phyloP scores from a whole-genome alignment of 2,797 vertebrate genomes.

The Pseudocheirus occidentalis region DNA sequence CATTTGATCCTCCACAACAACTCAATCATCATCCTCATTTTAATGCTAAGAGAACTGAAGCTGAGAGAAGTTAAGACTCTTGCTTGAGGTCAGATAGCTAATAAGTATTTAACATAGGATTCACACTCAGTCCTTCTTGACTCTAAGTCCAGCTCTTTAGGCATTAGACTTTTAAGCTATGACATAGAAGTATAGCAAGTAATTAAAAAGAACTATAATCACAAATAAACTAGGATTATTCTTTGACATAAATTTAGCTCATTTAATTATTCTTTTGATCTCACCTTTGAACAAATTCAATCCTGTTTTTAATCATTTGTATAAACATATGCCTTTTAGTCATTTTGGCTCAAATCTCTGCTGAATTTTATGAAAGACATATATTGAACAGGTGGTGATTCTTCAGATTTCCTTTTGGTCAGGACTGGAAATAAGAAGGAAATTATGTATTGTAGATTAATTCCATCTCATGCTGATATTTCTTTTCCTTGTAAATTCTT shows the following conservation, averaged over 20 bases:
- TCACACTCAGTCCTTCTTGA: neutral
- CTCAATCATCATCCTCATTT: neutral
- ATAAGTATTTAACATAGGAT: neutral
- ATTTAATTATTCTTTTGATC: constrained; percentile 41
- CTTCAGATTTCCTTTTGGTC: constrained; percentile 64
- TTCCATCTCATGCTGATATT: constrained; percentile 74
- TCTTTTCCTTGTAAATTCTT: constrained; percentile 68
- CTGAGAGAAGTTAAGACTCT: neutral
- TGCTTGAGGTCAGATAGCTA: neutral
- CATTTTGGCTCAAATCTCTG: neutral
- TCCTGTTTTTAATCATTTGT: constrained; percentile 22
- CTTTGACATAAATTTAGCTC: constrained; percentile 24
- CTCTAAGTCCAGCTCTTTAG: neutral
- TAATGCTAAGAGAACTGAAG: constrained; percentile 9
- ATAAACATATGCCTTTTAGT: constrained; percentile 22
- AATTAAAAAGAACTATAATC: neutral
- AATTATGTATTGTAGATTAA: constrained; percentile 73
- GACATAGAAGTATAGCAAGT: neutral
- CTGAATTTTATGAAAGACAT: constrained; percentile 28
- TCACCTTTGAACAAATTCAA: neutral
- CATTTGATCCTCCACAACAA: neutral
- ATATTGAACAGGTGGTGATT: constrained; percentile 69
- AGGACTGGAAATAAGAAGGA: constrained; percentile 65
- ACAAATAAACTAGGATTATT: neutral
- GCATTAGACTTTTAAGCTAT: neutral